These are phyloP conservation scores for Lucilia cuprina DNA, from an alignment of 1,140 invertebrate genomes.

Conservation along the genomic window DNA sequence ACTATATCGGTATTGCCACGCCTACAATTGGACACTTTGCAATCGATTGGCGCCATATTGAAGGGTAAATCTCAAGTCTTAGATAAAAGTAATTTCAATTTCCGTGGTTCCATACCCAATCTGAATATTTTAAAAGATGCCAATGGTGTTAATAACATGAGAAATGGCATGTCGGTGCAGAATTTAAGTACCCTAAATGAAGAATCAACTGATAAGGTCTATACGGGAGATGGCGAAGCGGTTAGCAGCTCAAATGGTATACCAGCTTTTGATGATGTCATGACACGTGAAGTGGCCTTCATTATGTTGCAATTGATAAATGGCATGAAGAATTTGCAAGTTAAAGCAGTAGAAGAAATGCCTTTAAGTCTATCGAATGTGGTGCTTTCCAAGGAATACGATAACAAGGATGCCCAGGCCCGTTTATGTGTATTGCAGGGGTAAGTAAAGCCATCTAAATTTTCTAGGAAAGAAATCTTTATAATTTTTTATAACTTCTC, in stretches of 20 bases:
- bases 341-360: constrained; percentile 81
- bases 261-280: constrained; percentile 60
- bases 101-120: constrained; percentile 58
- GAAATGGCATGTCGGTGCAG: constrained; percentile 59
- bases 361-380: constrained; percentile 69
- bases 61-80: constrained; percentile 64
- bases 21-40: constrained; percentile 74
- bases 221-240: constrained; percentile 47
- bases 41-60: constrained; percentile 69
- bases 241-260: constrained; percentile 44
- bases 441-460: constrained; percentile 60
- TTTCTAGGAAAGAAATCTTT: background rate
- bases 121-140: constrained; percentile 45
- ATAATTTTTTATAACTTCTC: background rate
- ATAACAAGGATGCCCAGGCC: constrained; percentile 67
- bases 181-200: constrained; percentile 58
- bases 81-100: constrained; percentile 61
- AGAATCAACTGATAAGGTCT: constrained; percentile 42
- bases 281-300: constrained; percentile 69
- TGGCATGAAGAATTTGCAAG: constrained; percentile 82
- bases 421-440: constrained; percentile 78
- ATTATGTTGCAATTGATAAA: constrained; percentile 82
- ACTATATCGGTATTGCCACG: constrained; percentile 77
- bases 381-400: constrained; percentile 65
- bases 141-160: constrained; percentile 39